phyloP scores from a whole-genome alignment of 2,888 invertebrate species.

The Lithophane socia region DNA sequence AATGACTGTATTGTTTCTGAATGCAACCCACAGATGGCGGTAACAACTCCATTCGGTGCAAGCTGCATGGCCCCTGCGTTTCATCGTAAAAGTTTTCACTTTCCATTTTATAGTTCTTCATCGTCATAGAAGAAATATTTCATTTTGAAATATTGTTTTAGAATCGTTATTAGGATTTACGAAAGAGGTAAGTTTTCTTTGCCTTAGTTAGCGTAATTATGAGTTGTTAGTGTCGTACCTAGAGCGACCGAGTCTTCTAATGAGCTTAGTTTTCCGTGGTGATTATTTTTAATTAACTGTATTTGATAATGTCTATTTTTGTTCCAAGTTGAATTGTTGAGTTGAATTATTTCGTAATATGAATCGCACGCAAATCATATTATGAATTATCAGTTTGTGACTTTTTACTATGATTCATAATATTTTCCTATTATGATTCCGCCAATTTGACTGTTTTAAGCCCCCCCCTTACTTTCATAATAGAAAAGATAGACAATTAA shows the following conservation, averaged over 20 bases:
- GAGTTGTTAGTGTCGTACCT: background rate
- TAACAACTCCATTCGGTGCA: background rate
- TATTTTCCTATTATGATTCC: too few species aligned
- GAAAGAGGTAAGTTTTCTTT: background rate
- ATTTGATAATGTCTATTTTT: background rate
- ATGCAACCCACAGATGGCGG: slow-evolving; percentile 35
- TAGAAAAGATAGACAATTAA: background rate
- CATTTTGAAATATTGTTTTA: background rate
- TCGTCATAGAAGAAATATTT: too few species aligned
- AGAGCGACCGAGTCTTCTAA: background rate
- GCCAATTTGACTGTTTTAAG: too few species aligned
- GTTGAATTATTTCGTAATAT: too few species aligned
- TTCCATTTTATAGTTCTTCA: background rate
- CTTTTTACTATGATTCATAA: too few species aligned
- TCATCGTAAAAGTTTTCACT: slow-evolving; percentile 5
- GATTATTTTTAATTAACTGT: slow-evolving; percentile 5
- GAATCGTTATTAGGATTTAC: background rate
- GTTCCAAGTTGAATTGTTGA: background rate
- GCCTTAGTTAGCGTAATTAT: background rate
- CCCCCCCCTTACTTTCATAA: background rate
- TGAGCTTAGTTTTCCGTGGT: background rate
- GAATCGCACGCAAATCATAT: too few species aligned
- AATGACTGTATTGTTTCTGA: slow-evolving; percentile 9
- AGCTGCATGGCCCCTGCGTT: background rate
- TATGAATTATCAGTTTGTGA: too few species aligned